phyloP scores from a whole-genome alignment of 2,888 invertebrate species.

The Trichopoda pennipes region DNA sequence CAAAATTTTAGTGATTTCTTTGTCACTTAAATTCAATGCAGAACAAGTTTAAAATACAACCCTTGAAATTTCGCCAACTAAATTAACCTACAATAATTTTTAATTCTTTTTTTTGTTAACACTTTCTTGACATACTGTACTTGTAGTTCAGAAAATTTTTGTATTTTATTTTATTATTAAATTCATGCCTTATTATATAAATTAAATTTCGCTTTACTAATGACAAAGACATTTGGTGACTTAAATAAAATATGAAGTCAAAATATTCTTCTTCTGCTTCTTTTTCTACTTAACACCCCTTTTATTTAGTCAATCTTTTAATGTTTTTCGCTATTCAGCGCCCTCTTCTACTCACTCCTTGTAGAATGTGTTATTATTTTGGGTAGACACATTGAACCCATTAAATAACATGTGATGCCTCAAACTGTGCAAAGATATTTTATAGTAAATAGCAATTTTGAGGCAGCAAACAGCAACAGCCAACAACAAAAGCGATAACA shows the following conservation, averaged over 20 bases:
- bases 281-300: slow-evolving; percentile 49
- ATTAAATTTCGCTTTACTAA: slow-evolving; percentile 59
- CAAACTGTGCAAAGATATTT: slow-evolving; percentile 31
- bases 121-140: slow-evolving; percentile 23
- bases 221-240: slow-evolving; percentile 66
- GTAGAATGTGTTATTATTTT: slow-evolving; percentile 26
- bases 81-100: background rate
- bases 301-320: slow-evolving; percentile 32
- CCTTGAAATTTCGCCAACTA: background rate
- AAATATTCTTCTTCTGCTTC: slow-evolving; percentile 45
- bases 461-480: slow-evolving; percentile 41
- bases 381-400: slow-evolving; percentile 63
- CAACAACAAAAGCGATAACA: slow-evolving; percentile 54
- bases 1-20: slow-evolving; percentile 10
- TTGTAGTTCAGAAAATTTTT: background rate
- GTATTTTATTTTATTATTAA: slow-evolving; percentile 56
- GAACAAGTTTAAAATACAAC: background rate
- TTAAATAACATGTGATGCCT: slow-evolving; percentile 62
- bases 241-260: slow-evolving; percentile 67
- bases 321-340: background rate
- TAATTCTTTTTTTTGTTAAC: slow-evolving; percentile 25
- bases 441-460: slow-evolving; percentile 9
- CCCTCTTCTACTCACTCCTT: background rate
- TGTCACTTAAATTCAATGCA: slow-evolving; percentile 8
- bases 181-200: slow-evolving; percentile 66